phyloP scores from a whole-genome alignment of 2,888 invertebrate species.

The Rhopalosiphum nymphaeae region DNA sequence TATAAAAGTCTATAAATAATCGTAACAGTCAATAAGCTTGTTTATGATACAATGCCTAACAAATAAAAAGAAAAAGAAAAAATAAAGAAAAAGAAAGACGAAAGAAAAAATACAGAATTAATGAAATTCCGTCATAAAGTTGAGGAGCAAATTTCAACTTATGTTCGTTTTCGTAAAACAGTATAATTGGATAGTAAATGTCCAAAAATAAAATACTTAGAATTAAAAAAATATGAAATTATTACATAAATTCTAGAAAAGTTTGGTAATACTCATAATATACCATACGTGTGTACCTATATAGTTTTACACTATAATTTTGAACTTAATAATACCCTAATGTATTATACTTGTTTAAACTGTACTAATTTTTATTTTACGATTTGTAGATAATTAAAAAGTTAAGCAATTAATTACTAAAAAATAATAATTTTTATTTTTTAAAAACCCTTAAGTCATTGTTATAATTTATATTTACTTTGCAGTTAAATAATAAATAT shows the following conservation, averaged over 20 bases:
- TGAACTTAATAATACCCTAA: neutral
- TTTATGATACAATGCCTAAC: neutral
- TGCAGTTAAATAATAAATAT: neutral
- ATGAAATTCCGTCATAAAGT: neutral
- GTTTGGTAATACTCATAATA: neutral
- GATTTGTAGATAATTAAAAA: neutral
- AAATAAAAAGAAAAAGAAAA: neutral
- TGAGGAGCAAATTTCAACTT: neutral
- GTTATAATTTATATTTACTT: neutral
- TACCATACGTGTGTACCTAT: neutral
- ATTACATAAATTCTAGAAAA: neutral
- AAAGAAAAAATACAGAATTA: neutral
- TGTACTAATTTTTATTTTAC: neutral
- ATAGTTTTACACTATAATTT: neutral
- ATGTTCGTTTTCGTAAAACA: neutral
- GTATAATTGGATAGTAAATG: neutral
- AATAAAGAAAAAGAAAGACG: neutral
- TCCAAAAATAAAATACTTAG: neutral
- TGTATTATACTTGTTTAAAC: neutral
- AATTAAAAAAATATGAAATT: neutral
- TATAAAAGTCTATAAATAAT: slow-evolving; percentile 52
- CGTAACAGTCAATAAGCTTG: slow-evolving; percentile 17
- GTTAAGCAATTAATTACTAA: neutral
- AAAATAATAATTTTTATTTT: neutral
- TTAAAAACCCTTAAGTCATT: neutral